Evolutionary conservation across 2,888 invertebrate genomes (phyloP).

Genomic region (Druceiella hillmani): DNA sequence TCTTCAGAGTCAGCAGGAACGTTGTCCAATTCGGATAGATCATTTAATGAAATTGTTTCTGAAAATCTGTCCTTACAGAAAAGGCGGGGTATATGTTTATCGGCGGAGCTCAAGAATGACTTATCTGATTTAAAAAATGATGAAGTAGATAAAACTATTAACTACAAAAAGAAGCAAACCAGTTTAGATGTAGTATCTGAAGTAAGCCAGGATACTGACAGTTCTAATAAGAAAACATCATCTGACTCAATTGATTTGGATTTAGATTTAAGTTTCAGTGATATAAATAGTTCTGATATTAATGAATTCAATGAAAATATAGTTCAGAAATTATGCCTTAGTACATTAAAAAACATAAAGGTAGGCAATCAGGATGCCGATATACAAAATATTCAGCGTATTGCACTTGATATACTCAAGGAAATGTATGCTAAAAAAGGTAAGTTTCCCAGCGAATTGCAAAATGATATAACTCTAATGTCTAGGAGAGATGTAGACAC

Average conservation of each 20-base stretch:
- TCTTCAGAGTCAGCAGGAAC: constrained; percentile 27
- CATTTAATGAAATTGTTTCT: constrained; percentile 43
- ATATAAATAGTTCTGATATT: constrained; percentile 50
- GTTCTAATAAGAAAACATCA: constrained; percentile 48
- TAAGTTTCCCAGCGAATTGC: constrained; percentile 36
- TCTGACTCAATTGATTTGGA: constrained; percentile 51
- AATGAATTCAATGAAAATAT: constrained; percentile 52
- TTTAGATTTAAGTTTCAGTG: constrained; percentile 50
- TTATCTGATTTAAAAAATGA: constrained; percentile 37
- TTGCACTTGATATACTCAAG: constrained; percentile 48
- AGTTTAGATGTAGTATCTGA: constrained; percentile 40
- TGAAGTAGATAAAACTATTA: constrained; percentile 34
- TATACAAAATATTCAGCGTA: constrained; percentile 50
- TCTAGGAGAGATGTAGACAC: constrained; percentile 47
- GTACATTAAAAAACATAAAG: constrained; percentile 50
- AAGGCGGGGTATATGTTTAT: constrained; percentile 53
- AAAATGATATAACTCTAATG: constrained; percentile 33
- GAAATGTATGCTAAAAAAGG: constrained; percentile 51
- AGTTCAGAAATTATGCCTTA: constrained; percentile 48
- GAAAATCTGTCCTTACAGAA: constrained; percentile 46
- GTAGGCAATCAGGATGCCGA: constrained; percentile 51
- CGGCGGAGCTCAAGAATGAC: constrained; percentile 45
- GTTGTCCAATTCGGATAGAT: constrained; percentile 41
- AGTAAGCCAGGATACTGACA: constrained; percentile 45
- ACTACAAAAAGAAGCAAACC: constrained; percentile 37